A percentile compares a stretch with the other conserved stretches of the same genome.
These are phyloP conservation scores for Numida meleagris DNA, from an alignment of 2,113 vertebrate genomes.

Conservation along the genomic window DNA sequence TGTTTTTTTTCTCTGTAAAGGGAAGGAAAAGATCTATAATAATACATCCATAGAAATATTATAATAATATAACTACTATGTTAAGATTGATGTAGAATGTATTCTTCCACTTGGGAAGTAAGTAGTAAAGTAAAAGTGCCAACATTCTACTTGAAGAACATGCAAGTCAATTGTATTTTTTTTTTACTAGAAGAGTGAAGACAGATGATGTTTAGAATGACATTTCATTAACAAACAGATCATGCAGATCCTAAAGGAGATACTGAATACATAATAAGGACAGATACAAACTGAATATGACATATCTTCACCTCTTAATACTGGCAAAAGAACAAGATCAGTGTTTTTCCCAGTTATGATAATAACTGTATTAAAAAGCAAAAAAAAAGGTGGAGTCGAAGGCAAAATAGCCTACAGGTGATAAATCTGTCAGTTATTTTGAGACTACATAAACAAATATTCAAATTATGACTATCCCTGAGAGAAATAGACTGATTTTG, in stretches of 20 bases:
- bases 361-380: too few relatives aligned
- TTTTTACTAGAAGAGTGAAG: too few relatives aligned
- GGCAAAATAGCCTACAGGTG: not conserved
- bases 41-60: not conserved
- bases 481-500: not conserved
- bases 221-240: not conserved
- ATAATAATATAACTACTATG: not conserved
- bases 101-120: not conserved
- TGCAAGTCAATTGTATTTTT: fast-evolving
- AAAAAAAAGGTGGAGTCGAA: too few relatives aligned
- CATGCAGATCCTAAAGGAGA: not conserved
- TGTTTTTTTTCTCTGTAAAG: not conserved
- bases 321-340: not conserved
- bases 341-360: not conserved
- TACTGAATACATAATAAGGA: not conserved
- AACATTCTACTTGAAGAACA: not conserved
- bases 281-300: not conserved
- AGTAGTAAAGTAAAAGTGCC: not conserved
- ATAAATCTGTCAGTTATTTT: not conserved
- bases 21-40: not conserved
- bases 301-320: not conserved
- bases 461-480: not conserved
- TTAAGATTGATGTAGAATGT: not conserved
- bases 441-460: not conserved
- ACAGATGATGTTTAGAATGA: not conserved